Evolutionary conservation across 2,797 vertebrate species (phyloP).

Genomic region (Coracias cyanogaster): DNA sequence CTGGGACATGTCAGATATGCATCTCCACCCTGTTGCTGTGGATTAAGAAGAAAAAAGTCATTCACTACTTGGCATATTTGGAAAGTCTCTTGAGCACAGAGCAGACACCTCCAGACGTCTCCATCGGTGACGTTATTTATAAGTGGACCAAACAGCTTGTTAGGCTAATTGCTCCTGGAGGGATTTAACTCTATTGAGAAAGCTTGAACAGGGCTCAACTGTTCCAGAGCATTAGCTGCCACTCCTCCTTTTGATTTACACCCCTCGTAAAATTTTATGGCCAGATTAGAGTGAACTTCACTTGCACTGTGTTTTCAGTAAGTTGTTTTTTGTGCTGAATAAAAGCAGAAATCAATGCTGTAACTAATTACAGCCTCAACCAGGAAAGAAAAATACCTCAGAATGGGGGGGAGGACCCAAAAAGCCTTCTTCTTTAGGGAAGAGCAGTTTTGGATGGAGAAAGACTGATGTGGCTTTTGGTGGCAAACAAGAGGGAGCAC

Average conservation of each 20-base stretch:
- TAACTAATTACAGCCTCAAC: slow-evolving; percentile 5
- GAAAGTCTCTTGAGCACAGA: not conserved
- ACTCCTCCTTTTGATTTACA: slow-evolving; percentile 63
- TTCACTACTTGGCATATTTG: not conserved
- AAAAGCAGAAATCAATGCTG: not conserved
- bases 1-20: not conserved
- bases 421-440: not conserved
- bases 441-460: not conserved
- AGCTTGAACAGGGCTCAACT: slow-evolving; percentile 23
- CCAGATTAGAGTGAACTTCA: slow-evolving; percentile 72
- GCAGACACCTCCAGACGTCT: slow-evolving; percentile 49
- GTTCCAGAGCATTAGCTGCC: slow-evolving; percentile 51
- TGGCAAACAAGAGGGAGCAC: not conserved
- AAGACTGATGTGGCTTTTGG: not conserved
- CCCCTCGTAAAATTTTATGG: slow-evolving; percentile 63
- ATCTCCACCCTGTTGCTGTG: not conserved
- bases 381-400: not conserved
- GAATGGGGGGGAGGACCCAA: not conserved
- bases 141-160: slow-evolving; percentile 42
- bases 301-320: slow-evolving; percentile 52
- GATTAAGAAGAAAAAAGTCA: not conserved
- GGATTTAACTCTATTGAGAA: slow-evolving; percentile 28
- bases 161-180: slow-evolving; percentile 66
- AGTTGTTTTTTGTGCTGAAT: not conserved
- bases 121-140: slow-evolving; percentile 56